Base-by-base conservation (phyloP, 37 sponge, comb jelly and placozoan species). In the Chondrilla cf. caribensis region DNA sequence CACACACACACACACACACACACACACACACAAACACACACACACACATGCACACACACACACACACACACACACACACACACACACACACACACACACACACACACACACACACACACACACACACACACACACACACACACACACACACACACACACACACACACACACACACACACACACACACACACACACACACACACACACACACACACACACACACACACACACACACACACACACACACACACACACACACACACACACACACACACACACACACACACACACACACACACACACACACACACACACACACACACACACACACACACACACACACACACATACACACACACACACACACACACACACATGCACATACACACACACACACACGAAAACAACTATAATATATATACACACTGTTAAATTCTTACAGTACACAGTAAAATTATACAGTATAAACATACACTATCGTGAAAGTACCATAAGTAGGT, bases 291-390 rank as follows among this genome's bases (percentile, higher is more conserved):
- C 70, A 82, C 70, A 67, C 70, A 67, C 82, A 82, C 70, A 67
- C 70, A 42, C 70, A 67, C 70, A 67, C 70, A 82, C 82, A 66
- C 70, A 39, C 70, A 66, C 82, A 67, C 82, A 82, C 82, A 82
- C 82, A 82, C 82, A 82, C 82, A 82, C 82, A 38, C 70, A 66
- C 82, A 82, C 82, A 82, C 82, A 67, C 82, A 82, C 82, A 82
- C 82, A 82, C 82, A 82, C 82, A 82, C 82, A 67, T 55, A 68
- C 71, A 82, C 82, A 82, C 80, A 80, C 80, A 59, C 80, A 80
- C 80, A 80, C 80, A 80, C 80, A 80, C 80, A 59, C 80, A 80
- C 80, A 80, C 80, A 80, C 80, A 60, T 38, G 33, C 80, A 80
- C 64, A 60, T 62, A 80, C 64, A 60, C 64, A 37, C 62, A 58